A percentile compares a stretch with the other conserved stretches of the same genome.
Evolutionary conservation across 2,888 invertebrate genomes (phyloP).

Genomic region (Chloromyia formosa): DNA sequence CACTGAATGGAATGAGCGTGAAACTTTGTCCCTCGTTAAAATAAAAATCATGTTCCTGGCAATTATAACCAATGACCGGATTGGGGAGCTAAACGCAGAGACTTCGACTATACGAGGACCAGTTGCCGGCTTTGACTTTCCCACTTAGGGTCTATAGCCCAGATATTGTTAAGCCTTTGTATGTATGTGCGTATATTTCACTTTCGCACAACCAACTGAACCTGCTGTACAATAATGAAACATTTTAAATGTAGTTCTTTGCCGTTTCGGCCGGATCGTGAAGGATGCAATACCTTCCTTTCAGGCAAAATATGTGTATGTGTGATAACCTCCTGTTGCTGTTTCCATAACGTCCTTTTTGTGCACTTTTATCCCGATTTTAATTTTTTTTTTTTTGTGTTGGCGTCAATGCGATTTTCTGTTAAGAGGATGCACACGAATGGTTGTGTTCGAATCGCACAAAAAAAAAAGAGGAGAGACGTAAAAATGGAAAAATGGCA

Average conservation of each 20-base stretch:
- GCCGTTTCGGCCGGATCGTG: slow-evolving; percentile 14
- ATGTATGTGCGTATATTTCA: not conserved
- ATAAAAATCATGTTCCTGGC: slow-evolving; percentile 49
- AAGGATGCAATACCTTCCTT: not conserved
- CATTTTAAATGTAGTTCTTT: slow-evolving; percentile 21
- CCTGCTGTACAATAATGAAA: slow-evolving; percentile 18
- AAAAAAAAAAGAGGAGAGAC: not conserved
- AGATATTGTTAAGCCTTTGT: not conserved
- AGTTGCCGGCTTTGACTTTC: not conserved
- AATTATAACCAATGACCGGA: slow-evolving; percentile 42
- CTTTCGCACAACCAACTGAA: slow-evolving; percentile 10
- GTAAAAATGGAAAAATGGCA: not conserved
- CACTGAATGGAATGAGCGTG: slow-evolving; percentile 11
- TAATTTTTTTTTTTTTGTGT: not conserved
- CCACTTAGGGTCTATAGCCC: not conserved
- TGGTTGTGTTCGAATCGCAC: slow-evolving; percentile 14
- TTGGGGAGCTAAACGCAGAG: not conserved
- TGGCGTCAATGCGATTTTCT: slow-evolving; percentile 29
- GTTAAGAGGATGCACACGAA: slow-evolving; percentile 40
- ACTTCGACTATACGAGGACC: slow-evolving; percentile 4
- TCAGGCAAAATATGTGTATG: not conserved
- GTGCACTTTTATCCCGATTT: slow-evolving; percentile 21
- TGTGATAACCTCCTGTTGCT: slow-evolving; percentile 35
- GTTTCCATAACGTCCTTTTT: not conserved
- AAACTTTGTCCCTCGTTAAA: slow-evolving; percentile 45